Evolutionary conservation across 2,888 invertebrate genomes (phyloP).

Genomic region (Spodoptera picta): DNA sequence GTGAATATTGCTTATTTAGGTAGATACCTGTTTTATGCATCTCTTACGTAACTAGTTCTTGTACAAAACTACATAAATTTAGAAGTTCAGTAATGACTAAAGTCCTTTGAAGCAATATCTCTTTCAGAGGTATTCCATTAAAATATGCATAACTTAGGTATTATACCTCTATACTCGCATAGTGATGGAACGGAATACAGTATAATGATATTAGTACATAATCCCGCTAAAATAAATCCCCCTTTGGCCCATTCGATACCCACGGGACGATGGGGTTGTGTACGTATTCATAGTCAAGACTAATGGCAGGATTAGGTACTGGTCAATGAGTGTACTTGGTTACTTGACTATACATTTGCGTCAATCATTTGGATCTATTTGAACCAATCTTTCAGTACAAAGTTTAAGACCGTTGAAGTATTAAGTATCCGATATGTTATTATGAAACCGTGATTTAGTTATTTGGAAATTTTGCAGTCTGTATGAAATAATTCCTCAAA

Average conservation of each 20-base stretch:
- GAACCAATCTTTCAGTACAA: not conserved
- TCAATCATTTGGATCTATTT: slow-evolving; percentile 5
- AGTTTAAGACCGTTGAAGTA: slow-evolving; percentile 7
- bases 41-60: no score
- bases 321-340: slow-evolving; percentile 1
- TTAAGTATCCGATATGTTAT: no score
- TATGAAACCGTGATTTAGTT: no score
- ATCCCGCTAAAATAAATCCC: slow-evolving; percentile 17
- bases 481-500: slow-evolving; percentile 6
- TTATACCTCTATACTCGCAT: not conserved
- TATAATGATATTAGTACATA: slow-evolving; percentile 37
- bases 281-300: slow-evolving; percentile 29
- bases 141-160: no score
- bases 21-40: no score
- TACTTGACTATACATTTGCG: not conserved
- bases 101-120: no score
- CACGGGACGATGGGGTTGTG: slow-evolving; percentile 3
- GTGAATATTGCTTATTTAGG: no score
- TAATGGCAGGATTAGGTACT: slow-evolving; percentile 21
- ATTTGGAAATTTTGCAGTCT: not conserved
- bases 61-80: no score
- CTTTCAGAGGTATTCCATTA: no score
- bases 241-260: slow-evolving; percentile 23
- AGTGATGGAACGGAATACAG: slow-evolving; percentile 9
- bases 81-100: no score